Evolutionary conservation across 2,797 vertebrate genomes (phyloP), one percentile per base, ranked within the genome.

Genomic region (Melanogrammus aeglefinus): DNA sequence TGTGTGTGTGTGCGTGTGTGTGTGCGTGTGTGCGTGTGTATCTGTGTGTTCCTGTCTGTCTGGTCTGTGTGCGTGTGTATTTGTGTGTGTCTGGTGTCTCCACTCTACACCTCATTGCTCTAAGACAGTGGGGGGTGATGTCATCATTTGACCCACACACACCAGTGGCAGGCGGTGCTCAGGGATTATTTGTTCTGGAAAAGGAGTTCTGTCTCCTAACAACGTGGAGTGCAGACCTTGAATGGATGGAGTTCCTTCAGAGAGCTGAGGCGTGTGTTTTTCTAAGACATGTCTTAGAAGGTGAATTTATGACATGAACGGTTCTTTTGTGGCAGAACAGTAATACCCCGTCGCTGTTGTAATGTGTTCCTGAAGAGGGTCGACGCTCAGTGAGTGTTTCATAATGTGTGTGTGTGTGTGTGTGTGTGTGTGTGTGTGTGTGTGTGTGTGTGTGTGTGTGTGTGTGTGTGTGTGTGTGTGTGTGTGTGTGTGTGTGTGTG

Each of bases 121-220:
- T 76, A 75, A 76, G 72, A 88, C 88, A 87, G 76, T 88, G 84
- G 86, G 79, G 76, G 75, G 77, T 92, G 87, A 92, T 85, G 86
- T 93, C 89, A 93, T 89, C 86, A 87, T 89, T 90, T 89, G 83
- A 36, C 21, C 78, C 74, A 72, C 78, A 36, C 73, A 85, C 80
- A 85, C 80, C 76, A 57, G 74, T 76, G 57, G 66, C 41, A 38
- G 75, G 80, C 31, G 16, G 74, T 80, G 82, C 79, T 79, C 83
- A 84, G 80, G 87, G 85, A 75, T 86, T 77, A 87, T 90, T 91
- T 87, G 71, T 88, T 86, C 82, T 87, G 84, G 76, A 79, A 82
- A 87, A 29, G 38, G 89, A 90, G 89, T 76, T 31, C 47, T 78
- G 85, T 76, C 78, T 31, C 85, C 86, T 77, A 27, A 84, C 84